Percentiles rank a stretch among this genome's conserved stretches.
Evolutionary conservation across 2,797 vertebrate species (phyloP).

Genomic region (Enteromius trimaculatus): DNA sequence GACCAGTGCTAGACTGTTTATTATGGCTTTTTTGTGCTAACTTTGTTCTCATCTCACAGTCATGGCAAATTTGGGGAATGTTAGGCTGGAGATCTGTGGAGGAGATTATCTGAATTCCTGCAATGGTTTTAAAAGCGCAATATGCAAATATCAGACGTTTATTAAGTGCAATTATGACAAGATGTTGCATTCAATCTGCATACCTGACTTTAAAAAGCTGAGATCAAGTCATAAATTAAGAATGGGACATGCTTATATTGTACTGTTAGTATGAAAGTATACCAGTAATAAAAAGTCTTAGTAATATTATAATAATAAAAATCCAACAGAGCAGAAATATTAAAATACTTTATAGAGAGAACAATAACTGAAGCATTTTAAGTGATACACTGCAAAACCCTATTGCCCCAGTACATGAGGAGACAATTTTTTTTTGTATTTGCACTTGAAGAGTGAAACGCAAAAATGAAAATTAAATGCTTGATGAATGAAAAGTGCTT

Average conservation of each 20-base stretch:
- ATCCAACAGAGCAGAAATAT: slow-evolving; percentile 15
- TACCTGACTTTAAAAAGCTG: neutral
- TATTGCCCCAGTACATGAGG: neutral
- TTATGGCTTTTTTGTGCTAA: neutral
- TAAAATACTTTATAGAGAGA: slow-evolving; percentile 1
- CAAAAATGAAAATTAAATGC: slow-evolving; percentile 16
- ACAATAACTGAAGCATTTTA: slow-evolving; percentile 9
- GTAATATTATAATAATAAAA: neutral
- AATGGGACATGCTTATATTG: neutral
- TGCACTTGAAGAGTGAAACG: slow-evolving; percentile 1
- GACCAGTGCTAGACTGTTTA: neutral
- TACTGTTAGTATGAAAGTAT: neutral
- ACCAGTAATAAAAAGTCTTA: neutral
- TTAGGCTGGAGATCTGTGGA: neutral
- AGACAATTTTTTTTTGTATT: neutral
- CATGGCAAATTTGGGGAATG: neutral
- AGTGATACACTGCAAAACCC: neutral
- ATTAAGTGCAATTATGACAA: neutral
- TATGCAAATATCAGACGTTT: neutral
- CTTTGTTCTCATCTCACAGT: neutral
- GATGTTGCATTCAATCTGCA: neutral
- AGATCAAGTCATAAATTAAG: neutral
- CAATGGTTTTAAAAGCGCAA: neutral
- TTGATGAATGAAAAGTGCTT: slow-evolving; percentile 21
- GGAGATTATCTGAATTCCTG: neutral